These are phyloP conservation scores for Eupelmus urozonus DNA, from an alignment of 2,888 invertebrate genomes.

Conservation along the genomic window DNA sequence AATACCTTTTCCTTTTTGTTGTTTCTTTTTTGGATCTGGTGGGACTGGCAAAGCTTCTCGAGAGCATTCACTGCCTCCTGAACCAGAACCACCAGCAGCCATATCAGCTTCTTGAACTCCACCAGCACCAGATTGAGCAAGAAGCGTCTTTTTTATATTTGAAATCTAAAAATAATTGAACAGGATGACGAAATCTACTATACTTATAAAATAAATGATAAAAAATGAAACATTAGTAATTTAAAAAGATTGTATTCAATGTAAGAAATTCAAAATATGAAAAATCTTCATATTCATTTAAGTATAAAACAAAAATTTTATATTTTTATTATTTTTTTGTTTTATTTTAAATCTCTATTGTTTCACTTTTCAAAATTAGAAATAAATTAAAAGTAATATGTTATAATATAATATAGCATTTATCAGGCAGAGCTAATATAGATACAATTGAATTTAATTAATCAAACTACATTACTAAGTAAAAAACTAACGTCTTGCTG, in stretches of 20 bases:
- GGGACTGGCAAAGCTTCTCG: conserved; percentile 76
- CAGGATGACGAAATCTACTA: conserved; percentile 12
- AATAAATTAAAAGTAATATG: background rate
- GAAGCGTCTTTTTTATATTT: conserved; percentile 92
- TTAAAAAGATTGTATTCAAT: conserved; percentile 6
- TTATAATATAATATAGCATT: conserved; percentile 10
- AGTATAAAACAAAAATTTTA: no score
- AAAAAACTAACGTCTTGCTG: conserved; percentile 87
- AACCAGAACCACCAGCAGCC: conserved; percentile 85
- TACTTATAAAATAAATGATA: conserved; percentile 1
- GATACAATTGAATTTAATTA: conserved; percentile 16
- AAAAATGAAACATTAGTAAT: conserved; percentile 27
- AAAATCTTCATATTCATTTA: no score
- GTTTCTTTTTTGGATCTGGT: conserved; percentile 79
- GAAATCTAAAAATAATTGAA: conserved; percentile 81
- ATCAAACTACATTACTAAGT: conserved; percentile 36
- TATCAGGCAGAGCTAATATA: no score
- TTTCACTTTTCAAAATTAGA: background rate
- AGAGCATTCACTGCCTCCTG: conserved; percentile 80
- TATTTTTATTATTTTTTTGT: no score
- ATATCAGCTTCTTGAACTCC: conserved; percentile 89
- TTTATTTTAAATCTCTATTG: background rate
- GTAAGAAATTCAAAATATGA: no score
- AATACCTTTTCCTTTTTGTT: conserved; percentile 83
- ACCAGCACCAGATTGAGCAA: conserved; percentile 83